Evolutionary conservation across 2,113 vertebrate genomes (phyloP).

Genomic region (Prochilodus magdalenae): DNA sequence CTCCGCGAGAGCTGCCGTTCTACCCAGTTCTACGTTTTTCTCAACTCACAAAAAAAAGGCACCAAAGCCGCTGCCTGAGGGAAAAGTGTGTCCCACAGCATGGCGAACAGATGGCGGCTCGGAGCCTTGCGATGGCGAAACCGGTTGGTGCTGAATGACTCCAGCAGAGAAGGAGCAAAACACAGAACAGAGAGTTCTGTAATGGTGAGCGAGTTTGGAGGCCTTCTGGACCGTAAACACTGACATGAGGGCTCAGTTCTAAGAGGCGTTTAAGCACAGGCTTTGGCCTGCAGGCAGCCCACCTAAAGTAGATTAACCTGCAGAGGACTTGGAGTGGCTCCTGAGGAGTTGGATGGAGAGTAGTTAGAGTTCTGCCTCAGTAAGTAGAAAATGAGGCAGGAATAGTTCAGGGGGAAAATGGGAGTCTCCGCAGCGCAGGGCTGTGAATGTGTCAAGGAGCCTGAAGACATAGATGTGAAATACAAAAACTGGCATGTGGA

Average conservation of each 20-base stretch:
- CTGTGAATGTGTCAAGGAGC: not conserved
- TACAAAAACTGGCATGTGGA: not conserved
- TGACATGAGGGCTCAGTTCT: conserved; percentile 8
- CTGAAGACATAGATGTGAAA: not conserved
- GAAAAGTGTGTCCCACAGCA: conserved; percentile 38
- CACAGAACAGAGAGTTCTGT: conserved; percentile 53
- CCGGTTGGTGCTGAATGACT: conserved; percentile 45
- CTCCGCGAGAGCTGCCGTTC: not conserved
- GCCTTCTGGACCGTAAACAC: conserved; percentile 27
- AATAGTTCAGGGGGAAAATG: not conserved
- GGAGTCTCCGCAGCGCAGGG: not conserved
- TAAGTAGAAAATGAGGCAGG: conserved; percentile 1
- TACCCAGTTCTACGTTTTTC: conserved; percentile 25
- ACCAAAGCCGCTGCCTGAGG: conserved; percentile 34
- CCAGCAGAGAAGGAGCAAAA: conserved; percentile 50
- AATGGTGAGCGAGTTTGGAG: conserved; percentile 10
- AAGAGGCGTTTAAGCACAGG: conserved; percentile 18
- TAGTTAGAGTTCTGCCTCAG: not conserved
- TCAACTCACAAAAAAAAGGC: not conserved
- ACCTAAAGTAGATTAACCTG: conserved; percentile 31
- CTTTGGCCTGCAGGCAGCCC: conserved; percentile 6
- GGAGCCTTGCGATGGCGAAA: conserved; percentile 31
- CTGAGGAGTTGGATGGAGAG: conserved; percentile 1
- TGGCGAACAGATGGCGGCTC: conserved; percentile 51
- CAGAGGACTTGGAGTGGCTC: conserved; percentile 1